A percentile compares a stretch with the other conserved stretches of the same genome.
phyloP scores from a whole-genome alignment of 2,113 vertebrate genomes.

The Acanthisitta chloris region DNA sequence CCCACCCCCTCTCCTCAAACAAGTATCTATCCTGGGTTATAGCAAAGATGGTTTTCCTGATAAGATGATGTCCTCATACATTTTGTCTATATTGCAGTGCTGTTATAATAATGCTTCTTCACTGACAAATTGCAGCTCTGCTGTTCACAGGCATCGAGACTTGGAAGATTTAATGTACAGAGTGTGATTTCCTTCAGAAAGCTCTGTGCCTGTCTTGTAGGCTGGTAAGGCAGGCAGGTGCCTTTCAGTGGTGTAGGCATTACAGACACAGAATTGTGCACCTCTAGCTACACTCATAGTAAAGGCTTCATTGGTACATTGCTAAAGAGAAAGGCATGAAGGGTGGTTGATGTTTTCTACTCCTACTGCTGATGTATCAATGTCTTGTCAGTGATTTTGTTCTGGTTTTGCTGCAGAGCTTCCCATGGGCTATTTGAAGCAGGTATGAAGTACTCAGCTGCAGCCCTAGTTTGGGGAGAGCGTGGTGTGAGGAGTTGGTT shows the following conservation, averaged over 20 bases:
- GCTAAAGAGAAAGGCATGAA: neutral
- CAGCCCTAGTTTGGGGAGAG: neutral
- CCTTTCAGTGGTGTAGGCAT: neutral
- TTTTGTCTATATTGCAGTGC: neutral
- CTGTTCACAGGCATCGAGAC: neutral
- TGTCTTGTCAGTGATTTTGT: neutral
- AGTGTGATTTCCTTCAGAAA: neutral
- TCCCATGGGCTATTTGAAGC: accelerated
- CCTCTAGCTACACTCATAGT: neutral
- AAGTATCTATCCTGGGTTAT: neutral
- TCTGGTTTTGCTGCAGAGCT: neutral
- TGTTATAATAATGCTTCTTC: neutral
- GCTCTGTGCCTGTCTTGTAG: neutral
- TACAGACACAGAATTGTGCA: neutral
- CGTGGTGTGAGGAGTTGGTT: neutral
- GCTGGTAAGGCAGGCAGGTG: neutral
- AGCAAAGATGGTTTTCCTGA: neutral
- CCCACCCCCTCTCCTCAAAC: neutral
- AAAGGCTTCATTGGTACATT: neutral
- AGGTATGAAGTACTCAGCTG: neutral
- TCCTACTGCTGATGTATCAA: neutral
- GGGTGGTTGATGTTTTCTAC: neutral
- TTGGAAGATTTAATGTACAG: neutral
- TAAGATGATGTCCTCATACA: neutral
- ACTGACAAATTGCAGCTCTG: neutral